Conservation (phyloP, 2,797 vertebrate species). For the Mus caroli region DNA sequence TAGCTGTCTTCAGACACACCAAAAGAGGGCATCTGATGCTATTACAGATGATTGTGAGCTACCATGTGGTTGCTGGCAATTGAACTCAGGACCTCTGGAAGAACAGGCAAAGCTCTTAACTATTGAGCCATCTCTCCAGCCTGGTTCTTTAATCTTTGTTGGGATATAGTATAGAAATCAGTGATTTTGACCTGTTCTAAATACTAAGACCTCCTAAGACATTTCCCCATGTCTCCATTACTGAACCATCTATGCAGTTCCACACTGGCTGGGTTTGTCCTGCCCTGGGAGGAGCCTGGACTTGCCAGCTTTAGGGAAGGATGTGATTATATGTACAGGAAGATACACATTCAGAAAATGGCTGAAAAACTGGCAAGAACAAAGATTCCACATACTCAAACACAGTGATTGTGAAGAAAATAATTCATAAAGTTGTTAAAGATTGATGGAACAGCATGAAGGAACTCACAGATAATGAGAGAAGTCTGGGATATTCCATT, state of each 20-base stretch:
- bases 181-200: slow-evolving; percentile 57
- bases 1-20: too few species aligned
- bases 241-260: not conserved
- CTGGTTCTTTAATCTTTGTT: not conserved
- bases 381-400: not conserved
- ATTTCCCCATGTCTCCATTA: not conserved
- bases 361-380: not conserved
- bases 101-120: too few species aligned
- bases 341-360: slow-evolving; percentile 59
- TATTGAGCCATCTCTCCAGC: too few species aligned
- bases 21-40: too few species aligned
- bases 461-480: not conserved
- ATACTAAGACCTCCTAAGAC: not conserved
- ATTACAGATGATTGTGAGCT: too few species aligned
- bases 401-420: not conserved
- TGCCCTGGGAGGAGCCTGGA: not conserved
- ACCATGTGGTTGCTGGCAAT: too few species aligned
- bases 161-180: not conserved
- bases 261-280: not conserved
- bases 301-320: slow-evolving; percentile 52
- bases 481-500: not conserved
- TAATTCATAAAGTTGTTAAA: not conserved
- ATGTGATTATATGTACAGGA: slow-evolving; percentile 42
- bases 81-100: too few species aligned
- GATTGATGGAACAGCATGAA: not conserved